Percentiles rank a stretch among this genome's conserved stretches.
Conservation (phyloP, 2,113 vertebrate species). For the Gadus macrocephalus region DNA sequence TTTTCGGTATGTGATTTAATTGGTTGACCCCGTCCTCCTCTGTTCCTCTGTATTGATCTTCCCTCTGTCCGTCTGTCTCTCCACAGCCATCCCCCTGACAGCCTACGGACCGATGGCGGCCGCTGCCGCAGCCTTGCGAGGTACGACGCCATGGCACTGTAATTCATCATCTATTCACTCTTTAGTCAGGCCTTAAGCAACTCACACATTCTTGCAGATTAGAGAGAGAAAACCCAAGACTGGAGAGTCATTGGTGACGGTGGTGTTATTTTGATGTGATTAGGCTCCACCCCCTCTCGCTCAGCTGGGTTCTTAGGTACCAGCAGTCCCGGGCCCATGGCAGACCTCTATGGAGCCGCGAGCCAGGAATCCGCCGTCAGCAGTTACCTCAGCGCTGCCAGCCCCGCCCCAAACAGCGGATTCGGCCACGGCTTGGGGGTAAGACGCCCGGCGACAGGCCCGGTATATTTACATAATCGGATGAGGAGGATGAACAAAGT, state of each 20-base stretch:
- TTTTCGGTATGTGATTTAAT: too few species aligned
- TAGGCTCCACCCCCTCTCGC: conserved; percentile 91
- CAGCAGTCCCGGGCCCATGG: conserved; percentile 97
- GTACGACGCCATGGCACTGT: conserved; percentile 35
- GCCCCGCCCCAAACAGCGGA: conserved; percentile 92
- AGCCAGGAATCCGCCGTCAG: conserved; percentile 96
- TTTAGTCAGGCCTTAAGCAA: neutral
- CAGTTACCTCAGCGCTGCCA: conserved; percentile 98
- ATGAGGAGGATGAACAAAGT: too few species aligned
- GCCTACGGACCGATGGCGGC: conserved; percentile 97
- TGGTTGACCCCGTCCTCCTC: neutral
- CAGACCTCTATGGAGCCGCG: conserved; percentile 91
- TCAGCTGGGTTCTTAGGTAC: conserved; percentile 95
- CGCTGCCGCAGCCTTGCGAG: conserved; percentile 91
- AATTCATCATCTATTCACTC: neutral
- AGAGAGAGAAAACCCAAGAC: too few species aligned
- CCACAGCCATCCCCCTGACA: conserved; percentile 57
- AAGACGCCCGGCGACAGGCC: conserved; percentile 45
- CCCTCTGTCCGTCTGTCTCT: conserved; percentile 25
- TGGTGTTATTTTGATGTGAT: conserved; percentile 15
- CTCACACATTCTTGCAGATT: neutral
- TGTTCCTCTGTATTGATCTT: conserved; percentile 2
- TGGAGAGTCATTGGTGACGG: neutral
- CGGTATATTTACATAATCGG: too few species aligned
- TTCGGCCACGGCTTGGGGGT: conserved; percentile 98